phyloP scores from a whole-genome alignment of 2,888 invertebrate species.

The Eurois occulta region DNA sequence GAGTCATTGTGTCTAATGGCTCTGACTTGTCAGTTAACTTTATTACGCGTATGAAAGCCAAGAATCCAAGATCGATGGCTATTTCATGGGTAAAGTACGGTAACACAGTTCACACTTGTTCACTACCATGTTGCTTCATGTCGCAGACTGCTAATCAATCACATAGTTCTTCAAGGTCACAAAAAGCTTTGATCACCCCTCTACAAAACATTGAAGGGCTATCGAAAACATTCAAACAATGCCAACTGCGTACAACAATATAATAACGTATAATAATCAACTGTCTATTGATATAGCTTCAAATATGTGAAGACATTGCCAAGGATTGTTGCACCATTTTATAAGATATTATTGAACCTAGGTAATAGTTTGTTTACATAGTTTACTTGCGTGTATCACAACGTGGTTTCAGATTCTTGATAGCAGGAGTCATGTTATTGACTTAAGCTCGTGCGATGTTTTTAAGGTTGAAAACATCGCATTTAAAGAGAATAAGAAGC shows the following conservation, averaged over 20 bases:
- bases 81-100: background rate
- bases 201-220: conserved; percentile 17
- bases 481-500: background rate
- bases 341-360: conserved; percentile 64
- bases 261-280: conserved; percentile 25
- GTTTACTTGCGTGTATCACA: conserved; percentile 8
- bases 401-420: conserved; percentile 22
- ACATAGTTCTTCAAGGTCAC: background rate
- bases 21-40: background rate
- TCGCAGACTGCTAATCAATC: background rate
- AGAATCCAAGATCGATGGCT: background rate
- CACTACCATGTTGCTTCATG: background rate
- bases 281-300: conserved; percentile 23
- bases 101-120: background rate
- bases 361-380: conserved; percentile 63
- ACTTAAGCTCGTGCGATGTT: background rate
- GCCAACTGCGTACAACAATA: conserved; percentile 66
- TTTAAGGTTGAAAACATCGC: background rate
- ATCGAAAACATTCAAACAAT: conserved; percentile 45
- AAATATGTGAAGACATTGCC: conserved; percentile 55
- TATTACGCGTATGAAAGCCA: background rate
- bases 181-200: conserved; percentile 10
- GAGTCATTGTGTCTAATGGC: background rate
- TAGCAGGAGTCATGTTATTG: conserved; percentile 7
- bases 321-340: conserved; percentile 49